These are phyloP conservation scores for Pinna nobilis DNA, from an alignment of 1,140 invertebrate genomes.

Conservation along the genomic window DNA sequence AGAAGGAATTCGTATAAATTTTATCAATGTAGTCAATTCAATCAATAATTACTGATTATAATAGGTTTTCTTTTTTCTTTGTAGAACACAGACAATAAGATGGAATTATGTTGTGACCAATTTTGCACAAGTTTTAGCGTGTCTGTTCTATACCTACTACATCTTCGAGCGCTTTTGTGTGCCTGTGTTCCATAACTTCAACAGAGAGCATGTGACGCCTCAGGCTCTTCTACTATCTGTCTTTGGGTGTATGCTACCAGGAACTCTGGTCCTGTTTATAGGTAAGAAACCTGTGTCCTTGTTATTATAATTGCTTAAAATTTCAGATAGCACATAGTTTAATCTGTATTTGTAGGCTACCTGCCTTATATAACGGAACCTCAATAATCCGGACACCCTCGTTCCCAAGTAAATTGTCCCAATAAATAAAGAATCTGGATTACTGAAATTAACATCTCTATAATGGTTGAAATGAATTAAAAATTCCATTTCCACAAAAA, in stretches of 20 bases:
- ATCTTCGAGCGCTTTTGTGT: slow-evolving; percentile 85
- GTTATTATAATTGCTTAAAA: neutral
- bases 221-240: slow-evolving; percentile 80
- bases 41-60: too few species aligned
- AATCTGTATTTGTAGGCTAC: neutral
- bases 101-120: slow-evolving; percentile 85
- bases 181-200: slow-evolving; percentile 84
- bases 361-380: neutral
- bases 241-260: slow-evolving; percentile 85
- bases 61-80: too few species aligned
- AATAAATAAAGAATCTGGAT: too few species aligned
- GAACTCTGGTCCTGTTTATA: slow-evolving; percentile 83
- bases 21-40: too few species aligned
- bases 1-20: too few species aligned
- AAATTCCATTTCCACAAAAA: too few species aligned
- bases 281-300: slow-evolving; percentile 63
- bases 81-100: slow-evolving; percentile 81
- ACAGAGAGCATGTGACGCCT: slow-evolving; percentile 79
- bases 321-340: too few species aligned
- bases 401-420: too few species aligned
- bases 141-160: slow-evolving; percentile 87
- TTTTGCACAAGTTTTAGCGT: slow-evolving; percentile 84
- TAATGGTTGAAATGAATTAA: too few species aligned
- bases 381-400: too few species aligned
- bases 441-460: neutral